Evolutionary conservation across 2,888 invertebrate genomes (phyloP).

Genomic region (Plebejus anna): DNA sequence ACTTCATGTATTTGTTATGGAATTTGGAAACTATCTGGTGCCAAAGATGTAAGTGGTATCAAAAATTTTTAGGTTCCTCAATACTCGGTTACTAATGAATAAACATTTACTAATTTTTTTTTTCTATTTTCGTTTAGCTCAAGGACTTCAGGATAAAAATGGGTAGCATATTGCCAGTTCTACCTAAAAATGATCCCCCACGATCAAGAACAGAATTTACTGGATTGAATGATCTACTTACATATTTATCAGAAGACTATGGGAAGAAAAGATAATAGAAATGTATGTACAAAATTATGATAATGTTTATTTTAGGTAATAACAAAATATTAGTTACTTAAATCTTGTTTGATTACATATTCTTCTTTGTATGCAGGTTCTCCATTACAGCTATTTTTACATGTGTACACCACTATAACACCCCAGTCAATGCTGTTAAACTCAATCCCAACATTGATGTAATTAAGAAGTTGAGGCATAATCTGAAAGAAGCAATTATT

Average conservation of each 20-base stretch:
- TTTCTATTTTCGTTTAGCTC: constrained; percentile 74
- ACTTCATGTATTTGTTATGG: constrained; percentile 89
- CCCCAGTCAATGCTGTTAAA: constrained; percentile 92
- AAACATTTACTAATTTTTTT: constrained; percentile 3
- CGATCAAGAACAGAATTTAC: constrained; percentile 92
- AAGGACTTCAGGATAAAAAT: constrained; percentile 90
- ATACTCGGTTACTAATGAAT: background rate
- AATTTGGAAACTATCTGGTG: constrained; percentile 94
- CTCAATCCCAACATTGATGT: constrained; percentile 82
- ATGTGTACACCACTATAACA: constrained; percentile 91
- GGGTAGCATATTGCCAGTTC: constrained; percentile 86
- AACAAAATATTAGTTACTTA: constrained; percentile 55
- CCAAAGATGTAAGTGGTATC: constrained; percentile 83
- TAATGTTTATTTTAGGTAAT: constrained; percentile 27
- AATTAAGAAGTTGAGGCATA: constrained; percentile 89
- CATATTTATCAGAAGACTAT: constrained; percentile 84
- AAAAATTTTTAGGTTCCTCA: background rate
- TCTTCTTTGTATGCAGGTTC: constrained; percentile 87
- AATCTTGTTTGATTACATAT: constrained; percentile 92
- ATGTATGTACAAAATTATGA: constrained; percentile 27
- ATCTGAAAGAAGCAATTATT: constrained; percentile 75
- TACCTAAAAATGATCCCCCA: constrained; percentile 89
- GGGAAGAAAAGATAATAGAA: constrained; percentile 48
- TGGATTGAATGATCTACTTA: constrained; percentile 90
- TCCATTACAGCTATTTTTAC: constrained; percentile 85